Base-by-base conservation (phyloP, 2,888 invertebrate species). In the Cataglyphis cursor region DNA sequence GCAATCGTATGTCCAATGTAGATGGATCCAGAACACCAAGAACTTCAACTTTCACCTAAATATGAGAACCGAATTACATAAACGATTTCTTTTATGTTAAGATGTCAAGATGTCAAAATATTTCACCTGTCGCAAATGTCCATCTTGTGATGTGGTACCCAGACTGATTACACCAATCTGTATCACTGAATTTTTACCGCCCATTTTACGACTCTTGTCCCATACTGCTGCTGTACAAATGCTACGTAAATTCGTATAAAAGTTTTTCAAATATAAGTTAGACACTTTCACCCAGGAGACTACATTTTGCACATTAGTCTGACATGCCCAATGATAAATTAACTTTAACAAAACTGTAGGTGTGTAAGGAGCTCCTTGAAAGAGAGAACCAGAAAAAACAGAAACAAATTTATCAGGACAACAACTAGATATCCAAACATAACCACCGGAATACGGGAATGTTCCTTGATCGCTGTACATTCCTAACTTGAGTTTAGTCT, bases 271-370 rank as follows among this genome's bases (percentile, higher is more conserved):
- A 88, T 97, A 97, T 3, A 96, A 95, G 91, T 97, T 97, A 80
- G 97, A 96, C 0, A 97, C 98, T 94, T 96, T 96, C 0, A 98
- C 98, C 98, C 98, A 98, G 86, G 98, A 97, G 0, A 98, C 97
- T 0, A 98, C 98, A 92, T 98, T 98, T 90, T 97, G 97, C 0
- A 98, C 97, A 88, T 97, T 98, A 0, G 98, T 98, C 94, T 98
- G 98, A 89, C 98, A 98, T 0, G 98, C 96, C 98, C 98, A 98
- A 94, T 98, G 98, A 95, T 98, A 98, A 74, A 98, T 96, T 0
- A 98, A 95, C 92, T 98, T 98, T 0, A 98, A 95, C 10, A 98
- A 95, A 0, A 97, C 97, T 51, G 97, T 97, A 0, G 98, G 98
- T 0, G 98, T 97, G 95, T 98, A 97, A 0, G 97, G 97, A 1